Evolutionary conservation across 35 echinoderm and acorn worm species (phyloP).

Genomic region (Ophiothrix spiculata): DNA sequence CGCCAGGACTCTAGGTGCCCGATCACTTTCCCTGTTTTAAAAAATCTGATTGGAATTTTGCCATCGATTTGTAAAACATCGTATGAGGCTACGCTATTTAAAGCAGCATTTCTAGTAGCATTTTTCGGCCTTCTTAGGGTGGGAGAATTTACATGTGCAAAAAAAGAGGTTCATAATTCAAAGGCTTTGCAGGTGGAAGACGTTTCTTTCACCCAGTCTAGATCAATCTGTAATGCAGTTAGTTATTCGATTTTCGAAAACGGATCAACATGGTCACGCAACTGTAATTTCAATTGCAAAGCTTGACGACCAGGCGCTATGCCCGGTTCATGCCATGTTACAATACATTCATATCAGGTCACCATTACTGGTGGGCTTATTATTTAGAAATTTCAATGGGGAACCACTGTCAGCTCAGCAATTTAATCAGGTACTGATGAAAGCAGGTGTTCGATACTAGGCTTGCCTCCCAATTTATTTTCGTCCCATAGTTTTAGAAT

Average conservation of each 20-base stretch:
- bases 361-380: background rate
- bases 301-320: background rate
- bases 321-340: background rate
- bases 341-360: background rate
- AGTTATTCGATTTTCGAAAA: background rate
- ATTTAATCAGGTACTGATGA: background rate
- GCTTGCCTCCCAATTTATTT: background rate
- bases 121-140: conserved; percentile 6
- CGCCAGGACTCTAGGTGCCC: background rate
- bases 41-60: background rate
- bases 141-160: conserved; percentile 6
- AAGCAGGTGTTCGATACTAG: background rate
- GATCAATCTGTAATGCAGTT: background rate
- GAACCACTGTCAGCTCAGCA: background rate
- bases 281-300: background rate
- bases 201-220: background rate
- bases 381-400: background rate
- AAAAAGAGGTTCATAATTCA: too few species aligned
- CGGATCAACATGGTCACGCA: background rate
- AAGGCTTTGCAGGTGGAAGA: background rate
- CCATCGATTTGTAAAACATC: background rate
- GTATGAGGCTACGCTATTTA: background rate
- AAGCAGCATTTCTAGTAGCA: conserved; percentile 9
- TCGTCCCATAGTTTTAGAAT: conserved; percentile 32
- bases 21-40: background rate